These are phyloP conservation scores for Zhuqinia jingwanae DNA, from an alignment of 2,888 invertebrate genomes.

Conservation along the genomic window DNA sequence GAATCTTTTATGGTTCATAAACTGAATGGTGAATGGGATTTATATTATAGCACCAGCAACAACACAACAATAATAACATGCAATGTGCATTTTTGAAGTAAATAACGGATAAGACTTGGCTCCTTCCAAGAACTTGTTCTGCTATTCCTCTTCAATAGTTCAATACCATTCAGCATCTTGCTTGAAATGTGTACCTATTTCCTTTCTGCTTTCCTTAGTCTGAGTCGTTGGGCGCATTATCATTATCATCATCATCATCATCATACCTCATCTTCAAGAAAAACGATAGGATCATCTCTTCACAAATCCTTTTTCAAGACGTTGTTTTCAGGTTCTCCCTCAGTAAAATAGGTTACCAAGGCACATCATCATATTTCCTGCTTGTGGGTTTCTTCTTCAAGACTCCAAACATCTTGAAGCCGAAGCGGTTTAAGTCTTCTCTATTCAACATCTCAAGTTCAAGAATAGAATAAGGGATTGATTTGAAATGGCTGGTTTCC, in stretches of 20 bases:
- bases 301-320: not conserved
- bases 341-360: not conserved
- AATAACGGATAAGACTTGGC: constrained; percentile 12
- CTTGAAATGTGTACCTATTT: not conserved
- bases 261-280: not conserved
- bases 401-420: not conserved
- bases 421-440: not conserved
- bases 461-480: constrained; percentile 7
- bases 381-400: not conserved
- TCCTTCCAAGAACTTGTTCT: not conserved
- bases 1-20: not conserved
- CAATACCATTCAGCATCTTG: constrained; percentile 6
- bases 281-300: not conserved
- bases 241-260: not conserved
- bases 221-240: constrained; percentile 17
- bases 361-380: not conserved
- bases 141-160: not conserved
- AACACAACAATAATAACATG: not conserved
- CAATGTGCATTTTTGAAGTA: not conserved
- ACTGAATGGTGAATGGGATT: not conserved
- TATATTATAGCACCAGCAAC: not conserved
- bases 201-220: not conserved
- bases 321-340: not conserved
- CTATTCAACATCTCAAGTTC: constrained; percentile 1
- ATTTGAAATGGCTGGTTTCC: not conserved